These are phyloP conservation scores for Cebidichthys violaceus DNA, from an alignment of 2,113 vertebrate genomes.

Conservation along the genomic window DNA sequence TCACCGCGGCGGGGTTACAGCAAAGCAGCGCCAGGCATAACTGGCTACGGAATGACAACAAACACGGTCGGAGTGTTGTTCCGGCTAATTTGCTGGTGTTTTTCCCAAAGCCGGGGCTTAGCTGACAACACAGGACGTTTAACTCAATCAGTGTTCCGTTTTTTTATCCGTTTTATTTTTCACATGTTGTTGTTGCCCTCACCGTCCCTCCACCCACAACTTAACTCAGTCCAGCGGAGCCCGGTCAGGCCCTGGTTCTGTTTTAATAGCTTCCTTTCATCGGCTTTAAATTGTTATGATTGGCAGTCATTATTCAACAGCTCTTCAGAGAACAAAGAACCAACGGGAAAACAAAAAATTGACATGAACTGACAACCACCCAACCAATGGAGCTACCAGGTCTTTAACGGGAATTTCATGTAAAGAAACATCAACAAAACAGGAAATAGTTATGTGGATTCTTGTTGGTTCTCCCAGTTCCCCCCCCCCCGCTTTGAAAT, in stretches of 20 bases:
- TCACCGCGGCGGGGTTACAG: conserved; percentile 49
- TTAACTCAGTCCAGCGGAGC: neutral
- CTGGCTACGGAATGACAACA: conserved; percentile 80
- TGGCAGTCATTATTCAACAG: conserved; percentile 37
- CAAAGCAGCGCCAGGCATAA: conserved; percentile 57
- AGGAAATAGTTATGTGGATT: neutral
- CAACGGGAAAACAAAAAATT: conserved; percentile 12
- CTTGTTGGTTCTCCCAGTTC: neutral
- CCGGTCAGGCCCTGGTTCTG: neutral
- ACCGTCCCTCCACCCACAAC: conserved; percentile 19
- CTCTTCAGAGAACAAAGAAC: conserved; percentile 20
- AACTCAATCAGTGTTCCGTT: conserved; percentile 66
- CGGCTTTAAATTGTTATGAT: conserved; percentile 55
- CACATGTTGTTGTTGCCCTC: conserved; percentile 45
- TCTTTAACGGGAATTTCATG: neutral
- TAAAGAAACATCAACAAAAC: neutral
- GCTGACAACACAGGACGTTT: conserved; percentile 67
- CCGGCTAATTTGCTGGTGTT: conserved; percentile 70
- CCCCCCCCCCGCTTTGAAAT: neutral
- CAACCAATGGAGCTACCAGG: neutral
- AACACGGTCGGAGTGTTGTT: conserved; percentile 56
- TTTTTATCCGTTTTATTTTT: conserved; percentile 46
- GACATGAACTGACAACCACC: conserved; percentile 27
- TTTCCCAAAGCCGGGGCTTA: conserved; percentile 60
- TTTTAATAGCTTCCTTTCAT: conserved; percentile 57